Conservation (phyloP, 2,797 vertebrate genomes). For the Podargus strigoides region DNA sequence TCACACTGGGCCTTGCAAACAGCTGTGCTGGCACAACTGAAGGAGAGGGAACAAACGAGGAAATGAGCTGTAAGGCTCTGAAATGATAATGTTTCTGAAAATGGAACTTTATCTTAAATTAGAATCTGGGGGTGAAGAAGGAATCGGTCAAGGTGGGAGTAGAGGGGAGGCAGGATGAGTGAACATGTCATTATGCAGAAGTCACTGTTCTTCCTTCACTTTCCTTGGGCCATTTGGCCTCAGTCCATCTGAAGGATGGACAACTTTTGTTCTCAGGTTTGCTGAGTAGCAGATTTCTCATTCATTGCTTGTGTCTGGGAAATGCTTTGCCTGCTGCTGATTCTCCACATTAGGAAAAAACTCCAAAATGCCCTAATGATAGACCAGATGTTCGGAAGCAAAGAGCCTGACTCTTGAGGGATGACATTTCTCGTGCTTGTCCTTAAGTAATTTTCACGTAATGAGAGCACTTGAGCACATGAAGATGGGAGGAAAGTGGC, state of each 20-base stretch:
- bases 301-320: not conserved
- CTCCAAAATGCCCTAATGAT: not conserved
- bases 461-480: not conserved
- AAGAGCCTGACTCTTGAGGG: not conserved
- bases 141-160: not conserved
- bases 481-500: not conserved
- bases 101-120: not conserved
- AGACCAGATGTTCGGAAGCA: not conserved
- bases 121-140: not conserved
- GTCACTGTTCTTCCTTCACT: not conserved
- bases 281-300: not conserved
- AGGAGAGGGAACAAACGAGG: not conserved
- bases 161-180: not conserved
- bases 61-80: slow-evolving; percentile 1
- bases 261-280: not conserved
- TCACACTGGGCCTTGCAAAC: not conserved
- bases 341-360: not conserved
- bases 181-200: not conserved
- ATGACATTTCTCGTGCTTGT: not conserved
- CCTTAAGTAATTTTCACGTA: not conserved
- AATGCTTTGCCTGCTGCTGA: not conserved
- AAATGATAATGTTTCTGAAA: not conserved
- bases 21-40: slow-evolving; percentile 5
- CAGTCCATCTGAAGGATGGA: not conserved
- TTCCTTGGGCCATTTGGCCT: not conserved